Evolutionary conservation across 2,797 vertebrate genomes (phyloP), one percentile per base, ranked within the genome.

Genomic region (Cichlasoma orientale): DNA sequence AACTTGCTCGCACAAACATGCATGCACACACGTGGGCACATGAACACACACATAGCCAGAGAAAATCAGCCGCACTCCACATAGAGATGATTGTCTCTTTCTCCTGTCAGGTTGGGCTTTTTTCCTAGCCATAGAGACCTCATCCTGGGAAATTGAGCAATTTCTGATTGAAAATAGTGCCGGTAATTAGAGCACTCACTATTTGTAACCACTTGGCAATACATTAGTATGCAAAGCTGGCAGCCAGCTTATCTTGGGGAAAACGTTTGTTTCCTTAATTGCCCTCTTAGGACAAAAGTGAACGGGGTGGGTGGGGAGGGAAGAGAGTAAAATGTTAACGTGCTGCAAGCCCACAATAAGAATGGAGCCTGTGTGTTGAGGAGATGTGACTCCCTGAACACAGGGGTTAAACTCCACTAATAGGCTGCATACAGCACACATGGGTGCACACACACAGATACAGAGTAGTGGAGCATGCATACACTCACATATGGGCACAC

Each of bases 221-320:
- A 94, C 95, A 97, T 97, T 97, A 96, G 96, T 96, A 97, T 96
- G 96, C 96, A 97, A 96, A 97, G 96, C 95, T 96, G 96, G 95
- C 94, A 96, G 95, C 94, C 94, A 95, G 95, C 94, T 97, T 97
- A 97, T 97, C 96, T 97, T 95, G 92, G 95, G 96, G 94, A 97
- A 96, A 96, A 96, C 95, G 95, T 97, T 97, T 97, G 95, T 97
- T 97, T 97, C 95, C 96, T 97, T 97, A 97, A 97, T 97, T 97
- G 96, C 95, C 96, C 96, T 97, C 96, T 97, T 94, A 96, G 96
- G 96, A 96, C 95, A 97, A 96, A 97, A 96, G 96, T 96, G 94
- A 93, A 93, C 94, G 93, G 94, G 94, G 93, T 90, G 93, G 91
- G 85, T 83, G 93, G 86, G 81, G 88, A 85, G 87, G 83, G 93